A percentile compares a stretch with the other conserved stretches of the same genome.
phyloP scores from a whole-genome alignment of 2,888 invertebrate species.

The Hyles lineata region DNA sequence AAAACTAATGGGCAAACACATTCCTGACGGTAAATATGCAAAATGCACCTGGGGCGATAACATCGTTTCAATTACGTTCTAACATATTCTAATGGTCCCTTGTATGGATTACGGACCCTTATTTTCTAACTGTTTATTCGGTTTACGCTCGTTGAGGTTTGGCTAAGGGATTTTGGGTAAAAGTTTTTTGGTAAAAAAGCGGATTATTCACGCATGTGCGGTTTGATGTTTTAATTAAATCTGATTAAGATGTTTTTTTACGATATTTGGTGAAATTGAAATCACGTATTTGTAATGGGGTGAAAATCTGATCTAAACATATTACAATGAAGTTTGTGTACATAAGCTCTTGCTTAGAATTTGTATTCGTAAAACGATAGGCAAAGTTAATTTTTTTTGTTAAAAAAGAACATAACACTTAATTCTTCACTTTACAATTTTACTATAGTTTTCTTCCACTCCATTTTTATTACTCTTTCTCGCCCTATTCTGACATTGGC shows the following conservation, averaged over 20 bases:
- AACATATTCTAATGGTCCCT: conserved; percentile 24
- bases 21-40: conserved; percentile 15
- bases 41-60: conserved; percentile 31
- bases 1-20: not conserved
- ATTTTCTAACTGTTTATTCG: conserved; percentile 19
- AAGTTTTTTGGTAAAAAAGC: conserved; percentile 8
- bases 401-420: too few relatives aligned
- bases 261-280: not conserved
- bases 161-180: conserved; percentile 15
- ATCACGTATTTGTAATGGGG: too few relatives aligned
- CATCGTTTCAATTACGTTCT: conserved; percentile 18
- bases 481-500: too few relatives aligned
- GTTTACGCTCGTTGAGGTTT: conserved; percentile 19
- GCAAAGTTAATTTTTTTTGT: too few relatives aligned
- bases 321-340: not conserved
- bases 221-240: conserved; percentile 10
- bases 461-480: too few relatives aligned
- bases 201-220: not conserved
- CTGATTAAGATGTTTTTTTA: not conserved
- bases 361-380: too few relatives aligned
- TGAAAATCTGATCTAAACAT: too few relatives aligned
- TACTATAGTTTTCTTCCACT: too few relatives aligned
- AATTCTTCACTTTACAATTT: too few relatives aligned
- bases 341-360: too few relatives aligned
- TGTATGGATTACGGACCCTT: conserved; percentile 14